Conservation (phyloP, 2,797 vertebrate genomes). For the Myiotriccus ornatus region DNA sequence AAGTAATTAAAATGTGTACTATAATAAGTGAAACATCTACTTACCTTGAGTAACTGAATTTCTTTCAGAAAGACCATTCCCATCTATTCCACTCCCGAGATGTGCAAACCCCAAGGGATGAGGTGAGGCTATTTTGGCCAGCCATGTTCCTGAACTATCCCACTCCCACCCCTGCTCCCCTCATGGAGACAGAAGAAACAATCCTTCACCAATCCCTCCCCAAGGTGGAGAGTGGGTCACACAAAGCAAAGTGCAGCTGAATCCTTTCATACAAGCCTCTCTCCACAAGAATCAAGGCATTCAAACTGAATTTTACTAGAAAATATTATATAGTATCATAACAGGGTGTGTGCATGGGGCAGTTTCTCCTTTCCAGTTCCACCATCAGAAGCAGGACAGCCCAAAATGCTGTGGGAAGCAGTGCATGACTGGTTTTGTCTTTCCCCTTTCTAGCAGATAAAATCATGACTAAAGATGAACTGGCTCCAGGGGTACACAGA, state of each 20-base stretch:
- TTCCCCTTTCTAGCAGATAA: not conserved
- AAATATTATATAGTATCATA: fast-evolving
- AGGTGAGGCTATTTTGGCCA: not conserved
- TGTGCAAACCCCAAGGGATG: fast-evolving
- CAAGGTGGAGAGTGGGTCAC: not conserved
- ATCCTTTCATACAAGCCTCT: not conserved
- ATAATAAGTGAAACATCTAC: not conserved
- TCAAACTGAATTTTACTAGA: not conserved
- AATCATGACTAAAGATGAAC: not conserved
- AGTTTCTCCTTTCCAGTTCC: not conserved
- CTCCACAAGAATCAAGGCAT: not conserved
- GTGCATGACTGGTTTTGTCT: no score
- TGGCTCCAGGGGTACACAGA: not conserved
- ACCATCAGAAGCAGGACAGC: not conserved
- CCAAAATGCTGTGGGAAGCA: not conserved
- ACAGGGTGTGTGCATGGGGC: not conserved
- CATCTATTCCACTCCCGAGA: not conserved
- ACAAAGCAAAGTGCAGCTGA: fast-evolving
- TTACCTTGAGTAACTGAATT: constrained; percentile 17
- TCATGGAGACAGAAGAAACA: not conserved
- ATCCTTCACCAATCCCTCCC: not conserved
- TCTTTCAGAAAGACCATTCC: not conserved
- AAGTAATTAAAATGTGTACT: not conserved
- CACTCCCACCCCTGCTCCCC: not conserved
- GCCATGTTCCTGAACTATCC: not conserved